Evolutionary conservation across 2,797 vertebrate genomes (phyloP).

Genomic region (Hozukius guyotensis): DNA sequence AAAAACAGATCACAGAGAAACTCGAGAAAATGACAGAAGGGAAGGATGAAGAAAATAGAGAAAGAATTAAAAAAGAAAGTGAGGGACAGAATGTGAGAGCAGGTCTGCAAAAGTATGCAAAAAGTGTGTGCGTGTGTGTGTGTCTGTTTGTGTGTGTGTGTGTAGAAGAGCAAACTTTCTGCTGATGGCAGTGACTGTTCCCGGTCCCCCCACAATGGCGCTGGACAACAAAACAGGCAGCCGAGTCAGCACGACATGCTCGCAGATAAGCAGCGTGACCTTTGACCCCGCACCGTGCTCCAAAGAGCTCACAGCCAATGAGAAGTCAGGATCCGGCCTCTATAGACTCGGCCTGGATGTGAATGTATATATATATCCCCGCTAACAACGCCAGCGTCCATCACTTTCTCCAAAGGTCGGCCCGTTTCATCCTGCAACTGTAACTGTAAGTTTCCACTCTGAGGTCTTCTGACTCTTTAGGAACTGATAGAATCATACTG

Average conservation of each 20-base stretch:
- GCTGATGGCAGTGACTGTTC: constrained; percentile 82
- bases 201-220: constrained; percentile 64
- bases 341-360: constrained; percentile 51
- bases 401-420: constrained; percentile 67
- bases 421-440: constrained; percentile 64
- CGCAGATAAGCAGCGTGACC: constrained; percentile 68
- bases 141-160: constrained; percentile 2
- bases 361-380: constrained; percentile 84
- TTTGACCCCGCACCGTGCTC: constrained; percentile 58
- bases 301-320: constrained; percentile 76
- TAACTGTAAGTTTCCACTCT: constrained; percentile 74
- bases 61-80: background rate
- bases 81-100: background rate
- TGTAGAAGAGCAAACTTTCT: constrained; percentile 68
- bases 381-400: constrained; percentile 53
- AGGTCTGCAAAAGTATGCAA: background rate
- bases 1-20: constrained; percentile 20
- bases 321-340: constrained; percentile 38
- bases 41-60: background rate
- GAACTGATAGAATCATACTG: constrained; percentile 1
- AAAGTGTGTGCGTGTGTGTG: background rate
- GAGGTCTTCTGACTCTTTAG: constrained; percentile 30
- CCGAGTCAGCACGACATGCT: constrained; percentile 83
- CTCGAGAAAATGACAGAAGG: background rate
- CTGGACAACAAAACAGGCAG: constrained; percentile 87